Evolutionary conservation across 2,113 vertebrate genomes (phyloP).

Genomic region (Strix aluco): DNA sequence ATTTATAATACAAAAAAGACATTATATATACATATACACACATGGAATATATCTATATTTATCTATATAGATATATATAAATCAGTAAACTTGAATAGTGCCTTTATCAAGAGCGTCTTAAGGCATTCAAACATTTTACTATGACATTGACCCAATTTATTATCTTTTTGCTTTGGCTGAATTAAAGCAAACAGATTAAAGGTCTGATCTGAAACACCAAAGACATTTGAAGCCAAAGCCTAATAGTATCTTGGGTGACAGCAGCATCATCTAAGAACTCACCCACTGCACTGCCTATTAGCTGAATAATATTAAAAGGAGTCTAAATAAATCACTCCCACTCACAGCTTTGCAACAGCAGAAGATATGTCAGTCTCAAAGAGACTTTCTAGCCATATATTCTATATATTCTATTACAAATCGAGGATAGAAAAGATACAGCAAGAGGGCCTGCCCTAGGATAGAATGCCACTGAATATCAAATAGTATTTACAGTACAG

Average conservation of each 20-base stretch:
- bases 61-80: conserved; percentile 56
- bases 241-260: conserved; percentile 65
- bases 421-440: conserved; percentile 74
- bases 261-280: conserved; percentile 66
- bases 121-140: conserved; percentile 69
- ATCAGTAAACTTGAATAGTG: conserved; percentile 74
- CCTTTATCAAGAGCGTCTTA: conserved; percentile 69
- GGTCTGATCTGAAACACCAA: conserved; percentile 55
- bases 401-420: conserved; percentile 72
- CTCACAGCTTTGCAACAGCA: conserved; percentile 74
- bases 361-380: conserved; percentile 64
- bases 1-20: conserved; percentile 73
- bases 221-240: conserved; percentile 44
- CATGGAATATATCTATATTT: background rate
- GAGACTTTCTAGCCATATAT: conserved; percentile 70
- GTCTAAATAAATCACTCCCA: conserved; percentile 70
- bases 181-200: conserved; percentile 69
- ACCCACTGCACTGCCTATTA: conserved; percentile 59
- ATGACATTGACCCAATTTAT: conserved; percentile 48
- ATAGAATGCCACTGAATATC: conserved; percentile 67
- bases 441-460: conserved; percentile 82
- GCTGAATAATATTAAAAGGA: conserved; percentile 58
- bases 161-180: conserved; percentile 61
- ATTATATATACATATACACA: conserved; percentile 68
- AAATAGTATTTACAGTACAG: conserved; percentile 80